Conservation (phyloP, 1,140 invertebrate species). For the Lepidotrigona ventralis region DNA sequence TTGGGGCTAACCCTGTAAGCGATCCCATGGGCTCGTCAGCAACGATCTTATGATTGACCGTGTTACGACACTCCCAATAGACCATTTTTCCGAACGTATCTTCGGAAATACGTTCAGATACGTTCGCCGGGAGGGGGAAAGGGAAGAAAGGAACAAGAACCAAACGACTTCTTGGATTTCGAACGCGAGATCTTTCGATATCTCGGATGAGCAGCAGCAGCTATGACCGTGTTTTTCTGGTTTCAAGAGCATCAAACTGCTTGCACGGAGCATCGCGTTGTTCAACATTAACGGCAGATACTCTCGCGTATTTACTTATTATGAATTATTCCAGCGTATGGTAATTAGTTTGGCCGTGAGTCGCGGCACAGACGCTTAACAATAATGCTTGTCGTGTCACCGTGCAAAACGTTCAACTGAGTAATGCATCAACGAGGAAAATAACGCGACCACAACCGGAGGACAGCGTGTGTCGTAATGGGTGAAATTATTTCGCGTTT, state of each 20-base stretch:
- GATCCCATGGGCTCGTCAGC: constrained; percentile 73
- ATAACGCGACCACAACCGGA: neutral
- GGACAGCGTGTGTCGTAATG: neutral
- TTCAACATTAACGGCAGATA: neutral
- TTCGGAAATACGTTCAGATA: constrained; percentile 36
- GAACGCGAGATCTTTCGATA: neutral
- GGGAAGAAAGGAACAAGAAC: too few species aligned
- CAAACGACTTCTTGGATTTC: neutral
- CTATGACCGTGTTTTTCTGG: neutral
- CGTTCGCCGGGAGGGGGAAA: neutral
- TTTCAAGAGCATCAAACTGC: neutral
- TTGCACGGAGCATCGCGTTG: neutral
- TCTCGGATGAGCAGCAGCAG: neutral
- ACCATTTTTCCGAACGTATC: constrained; percentile 68
- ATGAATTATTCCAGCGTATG: neutral
- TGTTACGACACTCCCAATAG: constrained; percentile 75
- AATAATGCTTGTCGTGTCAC: neutral
- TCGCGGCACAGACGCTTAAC: neutral
- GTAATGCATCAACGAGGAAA: neutral
- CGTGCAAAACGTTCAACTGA: neutral
- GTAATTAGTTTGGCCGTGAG: neutral
- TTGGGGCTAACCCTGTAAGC: constrained; percentile 70
- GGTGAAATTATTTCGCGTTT: neutral
- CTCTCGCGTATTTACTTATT: neutral
- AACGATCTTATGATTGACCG: constrained; percentile 81